Conservation (phyloP, 2,113 vertebrate genomes). For the Nothoprocta pentlandii region DNA sequence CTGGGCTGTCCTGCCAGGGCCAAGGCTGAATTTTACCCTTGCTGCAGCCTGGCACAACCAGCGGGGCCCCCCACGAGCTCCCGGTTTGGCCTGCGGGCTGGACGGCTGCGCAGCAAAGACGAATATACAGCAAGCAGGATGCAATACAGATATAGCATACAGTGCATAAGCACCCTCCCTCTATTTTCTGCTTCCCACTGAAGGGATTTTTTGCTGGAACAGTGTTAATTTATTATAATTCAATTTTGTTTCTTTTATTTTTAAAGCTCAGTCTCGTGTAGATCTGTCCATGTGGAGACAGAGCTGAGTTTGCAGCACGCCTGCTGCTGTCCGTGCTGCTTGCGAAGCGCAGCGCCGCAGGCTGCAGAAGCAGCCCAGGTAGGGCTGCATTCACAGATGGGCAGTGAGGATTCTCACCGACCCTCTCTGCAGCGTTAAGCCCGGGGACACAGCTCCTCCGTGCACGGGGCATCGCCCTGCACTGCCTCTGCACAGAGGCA, state of each 20-base stretch:
- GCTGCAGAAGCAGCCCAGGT: neutral
- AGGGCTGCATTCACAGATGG: too few species aligned
- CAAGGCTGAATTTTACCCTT: neutral
- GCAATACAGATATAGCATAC: too few species aligned
- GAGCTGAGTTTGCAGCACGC: neutral
- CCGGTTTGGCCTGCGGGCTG: too few species aligned
- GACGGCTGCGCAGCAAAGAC: too few species aligned
- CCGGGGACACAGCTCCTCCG: too few species aligned
- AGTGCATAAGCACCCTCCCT: neutral
- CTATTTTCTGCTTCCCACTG: neutral
- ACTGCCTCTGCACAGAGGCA: too few species aligned
- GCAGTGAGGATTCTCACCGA: neutral
- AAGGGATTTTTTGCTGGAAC: neutral
- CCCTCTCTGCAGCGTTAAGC: neutral
- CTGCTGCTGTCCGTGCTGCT: neutral
- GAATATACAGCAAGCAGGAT: too few species aligned
- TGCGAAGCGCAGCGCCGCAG: neutral
- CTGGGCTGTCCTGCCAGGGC: neutral
- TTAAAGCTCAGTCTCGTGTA: neutral
- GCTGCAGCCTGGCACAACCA: neutral
- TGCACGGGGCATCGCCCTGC: too few species aligned
- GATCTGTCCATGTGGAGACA: neutral
- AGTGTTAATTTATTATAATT: neutral
- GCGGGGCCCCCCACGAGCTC: too few species aligned
- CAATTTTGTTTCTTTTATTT: neutral